phyloP scores from a whole-genome alignment of 1,140 invertebrate genomes.

The Lucilia sericata region DNA sequence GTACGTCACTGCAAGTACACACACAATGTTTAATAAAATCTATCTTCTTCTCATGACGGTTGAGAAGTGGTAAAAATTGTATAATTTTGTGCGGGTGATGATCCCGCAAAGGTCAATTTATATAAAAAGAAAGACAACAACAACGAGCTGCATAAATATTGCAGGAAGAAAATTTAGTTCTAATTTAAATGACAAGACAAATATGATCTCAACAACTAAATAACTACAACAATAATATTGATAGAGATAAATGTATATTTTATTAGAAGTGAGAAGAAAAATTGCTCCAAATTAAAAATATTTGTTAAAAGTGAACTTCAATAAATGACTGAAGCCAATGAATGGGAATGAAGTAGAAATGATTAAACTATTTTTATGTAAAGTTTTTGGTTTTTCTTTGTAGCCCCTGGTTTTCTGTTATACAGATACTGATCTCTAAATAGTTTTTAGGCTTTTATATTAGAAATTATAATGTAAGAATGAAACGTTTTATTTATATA shows the following conservation, averaged over 20 bases:
- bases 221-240: neutral
- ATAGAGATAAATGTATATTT: neutral
- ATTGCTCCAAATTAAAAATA: neutral
- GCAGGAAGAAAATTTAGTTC: neutral
- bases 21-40: neutral
- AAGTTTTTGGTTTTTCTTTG: no score
- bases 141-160: neutral
- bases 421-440: no score
- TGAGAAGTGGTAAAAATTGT: constrained; percentile 22
- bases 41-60: no score
- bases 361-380: neutral
- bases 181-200: constrained; percentile 13
- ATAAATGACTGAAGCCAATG: neutral
- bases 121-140: neutral
- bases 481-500: no score
- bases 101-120: neutral
- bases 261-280: neutral
- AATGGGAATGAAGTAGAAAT: neutral
- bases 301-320: constrained; percentile 5
- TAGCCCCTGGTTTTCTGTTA: no score
- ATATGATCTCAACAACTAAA: neutral
- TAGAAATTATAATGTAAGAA: no score
- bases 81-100: constrained; percentile 22
- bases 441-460: no score
- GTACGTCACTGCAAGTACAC: neutral